phyloP scores from a whole-genome alignment of 92 coral and sea anemone genomes.

The Zoanthus gigantus region DNA sequence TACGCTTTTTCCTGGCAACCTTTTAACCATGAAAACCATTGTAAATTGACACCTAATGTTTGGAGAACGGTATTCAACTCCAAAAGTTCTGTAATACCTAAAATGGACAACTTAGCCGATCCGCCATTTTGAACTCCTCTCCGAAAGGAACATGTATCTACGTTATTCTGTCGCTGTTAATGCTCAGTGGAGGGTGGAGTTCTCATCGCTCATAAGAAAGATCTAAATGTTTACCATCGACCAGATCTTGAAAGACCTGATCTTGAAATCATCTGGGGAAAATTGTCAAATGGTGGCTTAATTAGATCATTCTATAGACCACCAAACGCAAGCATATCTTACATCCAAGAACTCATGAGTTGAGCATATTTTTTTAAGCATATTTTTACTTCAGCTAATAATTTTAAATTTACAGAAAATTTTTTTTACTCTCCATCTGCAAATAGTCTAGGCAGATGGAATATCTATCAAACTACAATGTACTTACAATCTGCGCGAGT shows the following conservation, averaged over 20 bases:
- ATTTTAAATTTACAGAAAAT: too few relatives aligned
- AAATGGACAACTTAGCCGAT: background rate
- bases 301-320: background rate
- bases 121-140: background rate
- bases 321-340: background rate
- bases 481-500: slow-evolving; percentile 47
- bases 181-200: background rate
- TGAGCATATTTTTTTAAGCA: too few relatives aligned
- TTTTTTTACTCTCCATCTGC: too few relatives aligned
- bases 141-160: too few relatives aligned
- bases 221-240: background rate
- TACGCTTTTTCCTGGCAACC: background rate
- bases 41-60: background rate
- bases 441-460: too few relatives aligned
- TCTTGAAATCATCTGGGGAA: too few relatives aligned
- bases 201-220: background rate
- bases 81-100: background rate
- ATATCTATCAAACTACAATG: too few relatives aligned
- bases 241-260: background rate
- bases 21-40: background rate
- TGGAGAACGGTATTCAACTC: background rate
- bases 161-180: background rate
- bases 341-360: background rate
- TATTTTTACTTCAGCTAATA: too few relatives aligned
- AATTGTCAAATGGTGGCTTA: too few relatives aligned